Conservation (phyloP, 2,797 vertebrate species). For the Mustela erminea region DNA sequence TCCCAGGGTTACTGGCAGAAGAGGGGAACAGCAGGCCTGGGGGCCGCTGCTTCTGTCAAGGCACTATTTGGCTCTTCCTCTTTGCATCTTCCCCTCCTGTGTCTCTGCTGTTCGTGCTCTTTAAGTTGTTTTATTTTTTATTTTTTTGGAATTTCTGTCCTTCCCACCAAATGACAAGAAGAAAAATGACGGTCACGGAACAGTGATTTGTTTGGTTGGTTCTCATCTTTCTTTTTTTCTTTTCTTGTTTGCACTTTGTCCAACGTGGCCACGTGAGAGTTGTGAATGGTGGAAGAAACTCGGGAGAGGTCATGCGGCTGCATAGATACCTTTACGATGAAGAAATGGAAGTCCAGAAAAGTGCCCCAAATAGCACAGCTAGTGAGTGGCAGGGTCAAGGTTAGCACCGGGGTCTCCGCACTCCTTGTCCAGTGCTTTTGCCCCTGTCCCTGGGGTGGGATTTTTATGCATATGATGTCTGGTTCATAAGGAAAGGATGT, state of each 20-base stretch:
- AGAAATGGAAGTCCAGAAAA: background rate
- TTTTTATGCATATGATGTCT: background rate
- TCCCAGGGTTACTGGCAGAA: background rate
- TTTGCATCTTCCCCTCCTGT: conserved; percentile 53
- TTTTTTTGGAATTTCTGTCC: background rate
- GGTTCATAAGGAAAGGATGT: background rate
- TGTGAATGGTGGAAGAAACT: background rate
- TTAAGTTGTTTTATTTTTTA: background rate
- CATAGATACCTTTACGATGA: background rate
- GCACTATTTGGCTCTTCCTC: conserved; percentile 25
- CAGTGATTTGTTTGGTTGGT: background rate
- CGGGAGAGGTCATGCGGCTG: background rate
- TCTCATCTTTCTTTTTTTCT: background rate
- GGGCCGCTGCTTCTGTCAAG: conserved; percentile 52
- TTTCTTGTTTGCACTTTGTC: conserved; percentile 25
- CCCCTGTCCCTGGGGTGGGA: background rate
- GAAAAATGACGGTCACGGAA: conserved; percentile 26
- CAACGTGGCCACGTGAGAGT: background rate
- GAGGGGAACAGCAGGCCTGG: conserved; percentile 58
- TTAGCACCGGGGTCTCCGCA: background rate
- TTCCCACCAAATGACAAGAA: conserved; percentile 30
- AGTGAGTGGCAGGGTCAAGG: background rate
- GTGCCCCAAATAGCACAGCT: background rate
- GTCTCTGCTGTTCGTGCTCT: conserved; percentile 58
- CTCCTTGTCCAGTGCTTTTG: background rate